Base-by-base conservation (phyloP, 2,888 invertebrate species). In the Cylindroiulus punctatus region DNA sequence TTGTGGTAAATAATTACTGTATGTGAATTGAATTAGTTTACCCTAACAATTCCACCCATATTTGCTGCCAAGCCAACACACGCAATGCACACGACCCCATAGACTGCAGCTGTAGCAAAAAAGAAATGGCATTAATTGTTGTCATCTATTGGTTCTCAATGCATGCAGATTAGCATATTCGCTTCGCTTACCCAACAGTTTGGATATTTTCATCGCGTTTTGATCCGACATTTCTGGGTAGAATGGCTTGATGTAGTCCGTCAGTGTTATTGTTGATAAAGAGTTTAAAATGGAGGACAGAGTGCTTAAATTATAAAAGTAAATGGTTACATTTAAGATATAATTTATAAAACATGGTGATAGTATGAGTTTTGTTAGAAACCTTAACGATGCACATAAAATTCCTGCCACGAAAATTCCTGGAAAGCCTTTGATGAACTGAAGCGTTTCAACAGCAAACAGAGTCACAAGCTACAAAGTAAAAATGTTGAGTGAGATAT, bases 171-270 rank as follows among this genome's bases (percentile, higher is more conserved):
- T 84, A 2, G 10, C 14, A 1, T 14, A 5, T 26, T 0, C 30
- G 26, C 5, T 76, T 14, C 17, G n/a, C 47, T 84, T 86, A 47
- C 87, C 87, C n/a, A 87, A 52, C 47, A 85, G 10, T 47, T 85
- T 87, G 19, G 85, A 85, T 17, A 65, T 26, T 36, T 17, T 57
- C 32, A 26, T 87, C 14, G 87, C 81, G 0, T 30, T 44, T 44
- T 42, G 32, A 32, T 87, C 87, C 30, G 81, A 44, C 47, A 87
- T 81, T 36, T 81, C 40, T 7, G 85, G 85, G n/a, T 42, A 52
- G 52, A 85, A 87, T 26, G 84, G 84, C n/a, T 82, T 57, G 32
- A 87, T 87, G 32, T 85, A 87, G 81, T 87, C 87, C 32, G 86
- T 65, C 26, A 87, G 32, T 44, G 84, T 52, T 26, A 87, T 57